Percentiles rank a stretch among this genome's conserved stretches.
Conservation (phyloP, 2,888 invertebrate genomes). For the Rapana venosa region DNA sequence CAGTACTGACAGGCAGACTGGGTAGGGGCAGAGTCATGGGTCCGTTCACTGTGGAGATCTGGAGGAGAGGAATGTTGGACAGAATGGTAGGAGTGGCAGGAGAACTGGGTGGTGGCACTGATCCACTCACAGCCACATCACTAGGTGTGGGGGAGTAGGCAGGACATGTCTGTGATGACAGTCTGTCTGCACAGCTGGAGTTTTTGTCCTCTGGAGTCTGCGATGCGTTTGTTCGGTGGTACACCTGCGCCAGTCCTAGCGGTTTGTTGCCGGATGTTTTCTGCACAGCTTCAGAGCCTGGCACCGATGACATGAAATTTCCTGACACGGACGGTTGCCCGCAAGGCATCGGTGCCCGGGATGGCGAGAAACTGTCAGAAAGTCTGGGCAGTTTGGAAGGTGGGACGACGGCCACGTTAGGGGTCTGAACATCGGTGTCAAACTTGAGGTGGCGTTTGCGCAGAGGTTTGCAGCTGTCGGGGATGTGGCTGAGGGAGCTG, state of each 20-base stretch:
- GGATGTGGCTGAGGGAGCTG: conserved; percentile 34
- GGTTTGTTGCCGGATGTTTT: not conserved
- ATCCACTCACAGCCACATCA: not conserved
- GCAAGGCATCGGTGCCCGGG: not conserved
- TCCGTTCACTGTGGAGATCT: conserved; percentile 15
- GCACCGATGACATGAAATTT: not conserved
- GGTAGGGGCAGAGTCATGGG: conserved; percentile 26
- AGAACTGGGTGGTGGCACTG: not conserved
- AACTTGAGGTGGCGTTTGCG: conserved; percentile 33
- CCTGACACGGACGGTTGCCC: not conserved
- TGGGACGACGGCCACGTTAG: not conserved
- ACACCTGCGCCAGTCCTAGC: not conserved
- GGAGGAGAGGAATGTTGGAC: conserved; percentile 36
- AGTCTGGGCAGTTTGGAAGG: not conserved
- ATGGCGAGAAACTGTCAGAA: not conserved
- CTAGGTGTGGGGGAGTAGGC: not conserved
- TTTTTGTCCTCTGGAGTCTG: not conserved
- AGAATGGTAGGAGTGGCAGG: conserved; percentile 8
- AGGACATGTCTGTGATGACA: not conserved
- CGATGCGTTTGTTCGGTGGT: not conserved
- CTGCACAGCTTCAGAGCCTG: not conserved
- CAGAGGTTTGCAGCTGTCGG: conserved; percentile 41
- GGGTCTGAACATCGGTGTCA: not conserved
- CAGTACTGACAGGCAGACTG: conserved; percentile 22
- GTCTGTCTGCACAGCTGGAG: too few relatives aligned